Percentiles rank a stretch among this genome's conserved stretches.
These are phyloP conservation scores for Margarornis squamiger DNA, from an alignment of 2,797 vertebrate genomes.

Conservation along the genomic window DNA sequence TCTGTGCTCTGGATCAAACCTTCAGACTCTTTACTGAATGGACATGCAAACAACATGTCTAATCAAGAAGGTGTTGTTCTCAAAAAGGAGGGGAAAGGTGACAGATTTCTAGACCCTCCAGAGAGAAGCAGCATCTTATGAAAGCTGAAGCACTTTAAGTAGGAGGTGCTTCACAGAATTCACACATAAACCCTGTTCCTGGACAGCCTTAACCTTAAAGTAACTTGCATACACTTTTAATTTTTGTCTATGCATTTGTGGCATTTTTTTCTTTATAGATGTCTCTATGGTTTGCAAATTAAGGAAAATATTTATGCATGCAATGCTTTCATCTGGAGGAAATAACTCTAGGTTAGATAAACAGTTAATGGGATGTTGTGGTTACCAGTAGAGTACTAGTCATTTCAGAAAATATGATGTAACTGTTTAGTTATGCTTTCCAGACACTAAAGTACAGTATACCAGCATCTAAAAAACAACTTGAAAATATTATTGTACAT, in stretches of 20 bases:
- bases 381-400: neutral
- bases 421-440: neutral
- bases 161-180: neutral
- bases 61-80: neutral
- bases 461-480: neutral
- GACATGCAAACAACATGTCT: neutral
- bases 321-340: neutral
- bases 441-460: neutral
- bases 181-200: neutral
- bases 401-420: neutral
- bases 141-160: neutral
- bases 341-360: neutral
- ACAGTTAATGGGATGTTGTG: neutral
- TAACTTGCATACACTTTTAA: neutral
- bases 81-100: neutral
- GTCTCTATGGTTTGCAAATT: neutral
- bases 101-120: neutral
- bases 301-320: neutral
- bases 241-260: neutral
- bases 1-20: neutral
- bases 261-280: neutral
- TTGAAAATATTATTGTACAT: neutral
- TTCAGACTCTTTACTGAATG: neutral
- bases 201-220: neutral
- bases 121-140: neutral